A percentile compares a stretch with the other conserved stretches of the same genome.
Evolutionary conservation across 2,113 vertebrate genomes (phyloP).

Genomic region (Anseranas semipalmata): DNA sequence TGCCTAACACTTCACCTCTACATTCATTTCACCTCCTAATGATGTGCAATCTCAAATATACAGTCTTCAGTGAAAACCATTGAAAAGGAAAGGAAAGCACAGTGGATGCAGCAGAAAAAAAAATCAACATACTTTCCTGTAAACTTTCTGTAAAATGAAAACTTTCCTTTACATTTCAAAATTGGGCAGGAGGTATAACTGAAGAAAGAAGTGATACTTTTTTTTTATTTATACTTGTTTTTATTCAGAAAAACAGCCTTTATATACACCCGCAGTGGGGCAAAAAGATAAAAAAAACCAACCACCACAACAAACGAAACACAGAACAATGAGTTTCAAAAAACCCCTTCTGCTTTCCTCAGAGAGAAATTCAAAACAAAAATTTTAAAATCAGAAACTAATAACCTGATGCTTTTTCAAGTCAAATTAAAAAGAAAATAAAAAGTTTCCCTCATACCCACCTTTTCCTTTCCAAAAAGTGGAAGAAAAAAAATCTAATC

Average conservation of each 20-base stretch:
- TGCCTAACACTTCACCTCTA: background rate
- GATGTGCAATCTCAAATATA: background rate
- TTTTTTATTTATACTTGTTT: background rate
- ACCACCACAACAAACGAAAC: background rate
- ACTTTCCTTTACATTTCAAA: background rate
- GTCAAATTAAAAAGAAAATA: background rate
- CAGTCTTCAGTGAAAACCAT: background rate
- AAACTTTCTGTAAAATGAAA: background rate
- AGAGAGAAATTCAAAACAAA: background rate
- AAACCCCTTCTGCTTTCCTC: background rate
- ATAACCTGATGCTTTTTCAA: background rate
- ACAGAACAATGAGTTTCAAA: background rate
- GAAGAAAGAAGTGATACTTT: background rate
- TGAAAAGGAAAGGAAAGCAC: background rate
- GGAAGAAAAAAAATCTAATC: background rate
- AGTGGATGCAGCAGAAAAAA: background rate
- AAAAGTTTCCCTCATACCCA: background rate
- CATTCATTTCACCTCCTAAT: background rate
- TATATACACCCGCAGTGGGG: background rate
- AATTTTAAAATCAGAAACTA: background rate
- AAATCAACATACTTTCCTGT: background rate
- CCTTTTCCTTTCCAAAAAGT: background rate
- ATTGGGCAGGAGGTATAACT: background rate
- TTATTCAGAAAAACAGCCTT: background rate
- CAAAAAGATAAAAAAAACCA: background rate